phyloP scores from a whole-genome alignment of 2,113 vertebrate species.

The Tupaia chinensis region DNA sequence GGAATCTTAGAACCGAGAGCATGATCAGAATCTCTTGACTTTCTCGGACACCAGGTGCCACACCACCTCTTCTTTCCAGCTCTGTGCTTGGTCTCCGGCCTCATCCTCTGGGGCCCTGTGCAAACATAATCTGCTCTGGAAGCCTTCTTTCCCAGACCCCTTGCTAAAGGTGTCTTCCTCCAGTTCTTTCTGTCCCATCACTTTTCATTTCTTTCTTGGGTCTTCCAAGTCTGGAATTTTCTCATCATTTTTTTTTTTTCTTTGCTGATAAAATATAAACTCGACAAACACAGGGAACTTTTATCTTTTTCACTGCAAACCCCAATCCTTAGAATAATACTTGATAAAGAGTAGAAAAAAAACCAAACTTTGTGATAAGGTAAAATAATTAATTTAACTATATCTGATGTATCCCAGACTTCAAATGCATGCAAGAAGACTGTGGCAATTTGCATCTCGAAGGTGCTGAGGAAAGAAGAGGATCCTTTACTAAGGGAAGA shows the following conservation, averaged over 20 bases:
- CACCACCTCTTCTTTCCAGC: too few species aligned
- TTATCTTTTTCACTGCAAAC: background rate
- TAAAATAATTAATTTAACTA: background rate
- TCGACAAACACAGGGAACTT: background rate
- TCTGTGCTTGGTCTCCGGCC: background rate
- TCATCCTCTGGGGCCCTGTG: background rate
- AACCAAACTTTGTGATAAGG: background rate
- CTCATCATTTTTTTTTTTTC: background rate
- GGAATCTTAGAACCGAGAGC: background rate
- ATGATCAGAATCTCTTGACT: background rate
- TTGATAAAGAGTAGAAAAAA: background rate
- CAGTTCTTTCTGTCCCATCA: fast-evolving
- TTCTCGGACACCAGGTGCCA: background rate
- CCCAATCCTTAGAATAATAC: background rate
- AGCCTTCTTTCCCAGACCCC: background rate
- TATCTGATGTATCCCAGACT: background rate
- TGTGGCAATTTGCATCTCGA: background rate
- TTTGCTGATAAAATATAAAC: background rate
- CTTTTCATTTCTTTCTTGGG: background rate
- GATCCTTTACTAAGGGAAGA: background rate
- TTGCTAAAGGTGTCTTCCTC: background rate
- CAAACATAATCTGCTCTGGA: background rate
- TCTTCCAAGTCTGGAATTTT: background rate
- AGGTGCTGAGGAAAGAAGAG: background rate
- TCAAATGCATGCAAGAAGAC: background rate